Base-by-base conservation (phyloP, 2,797 vertebrate species). In the Monodelphis domestica region DNA sequence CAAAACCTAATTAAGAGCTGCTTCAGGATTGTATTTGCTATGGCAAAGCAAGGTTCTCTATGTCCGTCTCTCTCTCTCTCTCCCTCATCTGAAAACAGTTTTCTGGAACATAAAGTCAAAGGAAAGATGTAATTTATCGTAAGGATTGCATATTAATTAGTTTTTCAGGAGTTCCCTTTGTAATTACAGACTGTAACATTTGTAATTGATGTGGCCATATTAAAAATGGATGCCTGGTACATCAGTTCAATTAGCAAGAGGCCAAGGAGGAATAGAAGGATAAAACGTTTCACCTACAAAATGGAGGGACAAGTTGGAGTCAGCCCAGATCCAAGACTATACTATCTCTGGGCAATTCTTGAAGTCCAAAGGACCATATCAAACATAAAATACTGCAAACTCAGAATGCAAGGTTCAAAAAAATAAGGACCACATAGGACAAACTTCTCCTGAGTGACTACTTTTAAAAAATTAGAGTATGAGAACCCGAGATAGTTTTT, bases 121-220 rank as follows among this genome's bases (percentile, higher is more conserved):
- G 95, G 95, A 97, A 98, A 97, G 95, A 95, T 97, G 90, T 92
- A 96, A 97, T 98, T 98, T 96, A 97, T 95, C 17, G 89, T 95
- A 96, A 87, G 88, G 54, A 90, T 89, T 94, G 38, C 0, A 0
- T 95, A 94, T 95, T 98, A 98, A 98, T 98, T 96, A 97, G 96
- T 96, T 97, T 97, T 97, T 90, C 87, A 51, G 90, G 96, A 96
- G 92, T 97, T 98, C 95, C 97, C 97, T 92, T 63, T 95, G 92
- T 97, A 98, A 98, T 98, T 97, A 96, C 92, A 94, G 94, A 50
- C 93, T 94, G 95, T 96, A 97, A 98, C 96, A 96, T 96, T 97
- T 97, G 90, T 97, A 98, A 98, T 94, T 98, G 97, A 98, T 97
- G 98, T 96, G 91, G 84, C 89, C 95, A 97, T 97, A 98, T 98